Evolutionary conservation across 2,888 invertebrate genomes (phyloP).

Genomic region (Bellardia pandia): DNA sequence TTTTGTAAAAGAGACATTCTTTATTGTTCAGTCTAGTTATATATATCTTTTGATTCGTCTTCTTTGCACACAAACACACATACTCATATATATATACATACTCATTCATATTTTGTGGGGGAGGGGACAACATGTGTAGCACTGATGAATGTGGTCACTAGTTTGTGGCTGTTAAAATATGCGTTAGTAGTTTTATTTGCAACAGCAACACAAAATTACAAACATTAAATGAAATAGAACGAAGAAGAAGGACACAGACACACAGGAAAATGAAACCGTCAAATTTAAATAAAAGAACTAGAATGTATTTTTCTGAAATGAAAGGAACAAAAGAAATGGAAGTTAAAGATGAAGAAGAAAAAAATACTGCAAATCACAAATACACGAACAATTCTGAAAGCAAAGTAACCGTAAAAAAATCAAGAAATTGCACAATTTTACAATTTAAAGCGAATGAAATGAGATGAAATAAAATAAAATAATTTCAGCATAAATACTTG

Average conservation of each 20-base stretch:
- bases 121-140: not conserved
- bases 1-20: conserved; percentile 1
- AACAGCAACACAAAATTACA: conserved; percentile 33
- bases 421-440: conserved; percentile 62
- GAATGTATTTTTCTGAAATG: conserved; percentile 15
- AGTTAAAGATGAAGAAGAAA: conserved; percentile 5
- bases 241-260: not conserved
- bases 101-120: not conserved
- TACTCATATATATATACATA: not conserved
- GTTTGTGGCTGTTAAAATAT: conserved; percentile 65
- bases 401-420: conserved; percentile 21
- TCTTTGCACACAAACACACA: not conserved
- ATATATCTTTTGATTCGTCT: conserved; percentile 4
- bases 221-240: conserved; percentile 10
- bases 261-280: conserved; percentile 16
- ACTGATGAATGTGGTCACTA: conserved; percentile 67
- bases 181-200: conserved; percentile 62
- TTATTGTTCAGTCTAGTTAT: conserved; percentile 42
- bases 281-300: conserved; percentile 28
- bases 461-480: conserved; percentile 20
- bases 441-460: conserved; percentile 61
- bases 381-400: conserved; percentile 30
- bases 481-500: conserved; percentile 43
- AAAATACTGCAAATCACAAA: conserved; percentile 15
- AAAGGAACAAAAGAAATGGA: conserved; percentile 14